Evolutionary conservation across 2,797 vertebrate genomes (phyloP), one percentile per base, ranked within the genome.

Genomic region (Phoxinus dragarum): DNA sequence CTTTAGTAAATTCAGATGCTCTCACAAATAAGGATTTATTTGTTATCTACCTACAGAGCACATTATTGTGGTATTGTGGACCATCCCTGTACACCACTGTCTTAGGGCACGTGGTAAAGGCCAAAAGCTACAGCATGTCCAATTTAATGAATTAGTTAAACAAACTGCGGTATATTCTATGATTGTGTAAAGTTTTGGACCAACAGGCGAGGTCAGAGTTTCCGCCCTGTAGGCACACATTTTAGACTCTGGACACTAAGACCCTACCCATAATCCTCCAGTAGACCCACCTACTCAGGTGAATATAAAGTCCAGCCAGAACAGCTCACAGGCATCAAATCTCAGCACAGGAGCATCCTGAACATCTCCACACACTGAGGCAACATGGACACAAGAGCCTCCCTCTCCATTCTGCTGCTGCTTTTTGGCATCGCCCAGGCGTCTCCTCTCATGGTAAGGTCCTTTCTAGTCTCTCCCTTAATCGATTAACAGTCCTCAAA

Each of bases 221-320:
- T 27, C 40, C 83, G 79, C 86, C 86, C 79, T 79, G 36, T 38
- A 56, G 73, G 7, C 67, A 56, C 23, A 85, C 68, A 83, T 49
- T 68, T 68, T 79, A 42, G 40, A 42, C 40, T 42, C 8, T 9
- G 40, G 40, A 42, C 8, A 42, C 40, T 9, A 42, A 42, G 8
- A 42, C 40, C 40, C 40, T 42, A 2, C 40, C 8, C 40, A 42
- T 42, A 42, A 42, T 42, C 40, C 8, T 42, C 40, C 40, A 42
- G 40, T 42, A 42, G 40, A 42, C 40, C 40, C 40, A 42, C 40
- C 40, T 42, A 42, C 40, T 42, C 40, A 2, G 40, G 40, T 42
- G 40, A 42, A 42, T 42, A 42, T 44, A 44, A 44, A 79, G 34
- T 73, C 71, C 81, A 84, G 86, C 81, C 16, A 68, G 40, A 52